Evolutionary conservation across 2,797 vertebrate genomes (phyloP).

Genomic region (Tympanoctomys barrerae): DNA sequence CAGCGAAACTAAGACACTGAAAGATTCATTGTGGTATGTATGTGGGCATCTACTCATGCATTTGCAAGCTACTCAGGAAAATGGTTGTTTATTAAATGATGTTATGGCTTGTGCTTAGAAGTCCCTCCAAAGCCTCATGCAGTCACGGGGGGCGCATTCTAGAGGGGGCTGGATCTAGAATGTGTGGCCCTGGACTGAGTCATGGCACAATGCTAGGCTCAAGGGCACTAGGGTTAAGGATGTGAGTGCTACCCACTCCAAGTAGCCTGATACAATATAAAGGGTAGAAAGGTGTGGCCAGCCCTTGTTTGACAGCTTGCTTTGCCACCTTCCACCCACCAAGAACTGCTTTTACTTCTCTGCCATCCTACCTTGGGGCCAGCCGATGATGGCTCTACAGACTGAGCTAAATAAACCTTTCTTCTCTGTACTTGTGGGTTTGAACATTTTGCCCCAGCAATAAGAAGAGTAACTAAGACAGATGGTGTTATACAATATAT

Average conservation of each 20-base stretch:
- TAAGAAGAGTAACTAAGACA: neutral
- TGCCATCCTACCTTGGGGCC: neutral
- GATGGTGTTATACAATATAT: neutral
- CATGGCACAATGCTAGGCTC: too few species aligned
- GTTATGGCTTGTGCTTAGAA: neutral
- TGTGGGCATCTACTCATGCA: neutral
- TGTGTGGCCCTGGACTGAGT: neutral
- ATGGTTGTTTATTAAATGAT: constrained; percentile 26
- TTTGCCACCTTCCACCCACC: neutral
- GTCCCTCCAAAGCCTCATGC: neutral
- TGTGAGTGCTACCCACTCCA: neutral
- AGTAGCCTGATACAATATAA: neutral
- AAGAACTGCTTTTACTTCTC: neutral
- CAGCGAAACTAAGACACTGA: constrained; percentile 10
- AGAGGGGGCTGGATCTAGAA: neutral
- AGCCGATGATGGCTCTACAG: neutral
- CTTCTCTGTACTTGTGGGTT: neutral
- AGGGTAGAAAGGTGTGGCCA: neutral
- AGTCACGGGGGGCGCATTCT: neutral
- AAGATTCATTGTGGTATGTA: constrained; percentile 35
- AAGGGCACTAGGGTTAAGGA: neutral
- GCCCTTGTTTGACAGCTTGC: neutral
- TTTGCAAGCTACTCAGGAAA: constrained; percentile 11
- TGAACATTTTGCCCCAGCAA: neutral
- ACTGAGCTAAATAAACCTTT: neutral